Evolutionary conservation across 1,140 invertebrate genomes (phyloP).

Genomic region (Drosophila tropicalis): DNA sequence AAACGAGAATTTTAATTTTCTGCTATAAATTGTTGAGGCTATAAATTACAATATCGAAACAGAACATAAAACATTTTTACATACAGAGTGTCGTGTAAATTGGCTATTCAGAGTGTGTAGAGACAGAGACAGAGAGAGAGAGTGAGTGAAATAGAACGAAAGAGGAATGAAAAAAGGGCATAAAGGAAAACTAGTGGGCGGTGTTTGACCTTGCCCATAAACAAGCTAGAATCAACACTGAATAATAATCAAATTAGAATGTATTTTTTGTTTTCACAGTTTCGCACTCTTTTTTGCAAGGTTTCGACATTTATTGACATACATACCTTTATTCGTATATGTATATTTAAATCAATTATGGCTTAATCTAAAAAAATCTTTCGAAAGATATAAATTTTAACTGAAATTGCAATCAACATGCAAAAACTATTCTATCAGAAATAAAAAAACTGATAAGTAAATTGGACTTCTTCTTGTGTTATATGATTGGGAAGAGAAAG

Average conservation of each 20-base stretch:
- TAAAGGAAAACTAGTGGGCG: not conserved
- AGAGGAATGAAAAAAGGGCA: not conserved
- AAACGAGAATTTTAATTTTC: conserved; percentile 56
- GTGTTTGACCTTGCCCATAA: conserved; percentile 5
- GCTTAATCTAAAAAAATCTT: not conserved
- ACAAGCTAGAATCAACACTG: conserved; percentile 10
- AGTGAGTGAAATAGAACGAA: not conserved
- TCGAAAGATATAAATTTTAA: not conserved
- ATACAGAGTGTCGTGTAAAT: conserved; percentile 55
- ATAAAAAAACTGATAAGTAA: too few relatives aligned
- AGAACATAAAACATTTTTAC: conserved; percentile 59
- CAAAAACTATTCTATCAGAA: too few relatives aligned
- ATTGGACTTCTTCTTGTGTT: too few relatives aligned
- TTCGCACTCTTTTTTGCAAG: too few relatives aligned
- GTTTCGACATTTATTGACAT: too few relatives aligned
- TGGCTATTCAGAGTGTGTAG: conserved; percentile 18
- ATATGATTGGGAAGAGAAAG: too few relatives aligned
- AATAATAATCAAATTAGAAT: conserved; percentile 9
- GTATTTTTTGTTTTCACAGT: too few relatives aligned
- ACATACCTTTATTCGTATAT: too few relatives aligned
- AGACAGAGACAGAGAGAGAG: not conserved
- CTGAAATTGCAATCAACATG: not conserved
- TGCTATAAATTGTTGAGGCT: conserved; percentile 54
- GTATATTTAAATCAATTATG: not conserved
- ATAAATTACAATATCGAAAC: conserved; percentile 60